Base-by-base conservation (phyloP, 2,888 invertebrate species). In the Tanypteryx hageni region DNA sequence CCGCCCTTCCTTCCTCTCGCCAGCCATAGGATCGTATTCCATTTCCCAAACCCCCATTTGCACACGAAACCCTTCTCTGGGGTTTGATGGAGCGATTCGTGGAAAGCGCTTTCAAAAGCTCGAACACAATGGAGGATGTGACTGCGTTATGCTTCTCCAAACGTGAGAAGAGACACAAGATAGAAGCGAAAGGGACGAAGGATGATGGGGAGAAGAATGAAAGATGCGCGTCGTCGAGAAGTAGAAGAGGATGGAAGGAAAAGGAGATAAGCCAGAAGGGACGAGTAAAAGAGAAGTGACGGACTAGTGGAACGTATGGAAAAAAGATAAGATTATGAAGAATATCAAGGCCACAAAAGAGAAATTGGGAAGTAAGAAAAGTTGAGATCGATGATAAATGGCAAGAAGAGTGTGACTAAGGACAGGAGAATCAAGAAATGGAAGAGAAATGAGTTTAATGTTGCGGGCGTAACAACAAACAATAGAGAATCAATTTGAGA, bases 61-160 rank as follows among this genome's bases (percentile, higher is more conserved):
- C 86, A 86, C 86, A 86, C 86, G 61, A 61, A 61, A 61, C 86
- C 86, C 61, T 86, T 68, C 89, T 68, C 89, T n/a, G 31, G 56
- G 44, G 61, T 86, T 86, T 86, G 86, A 86, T 86, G 86, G 86
- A 86, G 86, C 86, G 86, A 86, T 86, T 86, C 86, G 86, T 31
- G 86, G 61, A 61, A 86, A 64, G 61, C 86, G 86, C 61, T 86
- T 61, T 86, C 86, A 86, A 86, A 86, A 61, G 61, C 86, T 89
- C 64, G 89, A 89, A 89, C 89, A 89, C 89, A 89, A 89, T 89
- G 89, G 89, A 44, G 89, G 89, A 89, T 89, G 86, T 86, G 86
- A 86, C 86, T 86, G 86, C 86, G 86, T 86, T 86, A 86, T 86
- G 89, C 89, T 89, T 64, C 89, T 68, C 89, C 89, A 89, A 89